Evolutionary conservation across 2,797 vertebrate genomes (phyloP), one percentile per base, ranked within the genome.

Genomic region (Neoniphon sammara): DNA sequence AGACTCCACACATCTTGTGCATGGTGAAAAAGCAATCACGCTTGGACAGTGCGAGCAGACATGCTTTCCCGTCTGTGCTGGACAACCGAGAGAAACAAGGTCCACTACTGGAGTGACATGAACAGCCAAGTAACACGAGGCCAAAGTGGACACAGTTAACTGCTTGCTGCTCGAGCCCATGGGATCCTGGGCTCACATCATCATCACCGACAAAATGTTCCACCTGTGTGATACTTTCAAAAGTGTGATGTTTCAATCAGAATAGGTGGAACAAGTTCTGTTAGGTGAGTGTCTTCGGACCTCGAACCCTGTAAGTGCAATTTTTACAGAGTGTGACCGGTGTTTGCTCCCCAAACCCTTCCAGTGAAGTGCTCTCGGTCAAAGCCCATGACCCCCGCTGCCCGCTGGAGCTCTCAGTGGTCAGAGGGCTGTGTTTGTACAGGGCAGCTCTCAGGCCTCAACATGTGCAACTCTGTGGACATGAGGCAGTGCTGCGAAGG

Each of bases 341-440:
- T 75, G 62, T 73, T 82, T 79, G 76, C 67, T 87, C 85, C 85
- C 85, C 69, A 65, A 74, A 79, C 64, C 79, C 73, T 76, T 88
- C 78, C 72, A 86, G 86, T 77, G 80, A 87, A 83, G 75, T 86
- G 86, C 86, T 85, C 89, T 88, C 82, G 66, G 87, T 90, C 86
- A 89, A 77, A 92, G 86, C 85, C 82, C 78, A 83, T 86, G 88
- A 88, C 90, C 90, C 75, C 85, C 20, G 88, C 90, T 90, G 90
- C 88, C 90, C 89, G 79, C 67, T 31, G 57, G 85, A 82, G 76
- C 76, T 61, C 79, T 81, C 82, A 72, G 79, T 74, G 64, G 82
- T 67, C 79, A 64, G 73, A 78, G 75, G 70, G 55, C 75, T 74
- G 69, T 84, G 78, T 89, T 89, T 89, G 84, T 65, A 72, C 64